Conservation (phyloP, 1,140 invertebrate species). For the Hyposmocoma kahamanoa region DNA sequence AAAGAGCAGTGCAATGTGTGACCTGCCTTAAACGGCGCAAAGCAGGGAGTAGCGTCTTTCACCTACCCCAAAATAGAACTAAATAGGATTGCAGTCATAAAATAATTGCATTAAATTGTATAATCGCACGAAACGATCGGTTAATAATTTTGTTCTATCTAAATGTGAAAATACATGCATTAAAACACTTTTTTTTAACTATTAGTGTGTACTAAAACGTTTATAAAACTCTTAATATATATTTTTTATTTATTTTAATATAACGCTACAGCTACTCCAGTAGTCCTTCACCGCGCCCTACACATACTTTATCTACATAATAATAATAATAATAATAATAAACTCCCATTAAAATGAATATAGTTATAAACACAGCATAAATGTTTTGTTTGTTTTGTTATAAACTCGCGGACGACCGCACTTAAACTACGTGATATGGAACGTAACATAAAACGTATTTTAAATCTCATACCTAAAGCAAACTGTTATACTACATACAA, state of each 20-base stretch:
- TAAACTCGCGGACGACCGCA: constrained; percentile 12
- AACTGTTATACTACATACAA: constrained; percentile 25
- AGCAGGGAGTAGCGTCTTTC: too few species aligned
- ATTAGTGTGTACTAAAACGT: constrained; percentile 48
- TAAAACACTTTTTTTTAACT: constrained; percentile 36
- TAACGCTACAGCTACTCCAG: constrained; percentile 45
- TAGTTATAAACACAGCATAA: constrained; percentile 51
- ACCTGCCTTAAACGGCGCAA: too few species aligned
- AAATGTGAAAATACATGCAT: constrained; percentile 46
- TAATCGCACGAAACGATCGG: constrained; percentile 5
- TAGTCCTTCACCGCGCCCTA: constrained; percentile 52
- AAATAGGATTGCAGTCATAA: too few species aligned
- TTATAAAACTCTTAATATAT: constrained; percentile 42
- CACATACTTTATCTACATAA: constrained; percentile 38
- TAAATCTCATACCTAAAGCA: constrained; percentile 40
- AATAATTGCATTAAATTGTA: constrained; percentile 28
- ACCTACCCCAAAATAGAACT: too few species aligned
- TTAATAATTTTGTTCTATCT: constrained; percentile 50
- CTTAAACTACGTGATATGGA: constrained; percentile 53
- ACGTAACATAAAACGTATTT: constrained; percentile 33
- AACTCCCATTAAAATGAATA: constrained; percentile 44
- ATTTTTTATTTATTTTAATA: constrained; percentile 43
- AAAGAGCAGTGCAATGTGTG: too few species aligned
- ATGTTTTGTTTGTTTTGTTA: constrained; percentile 34
- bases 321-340: too few species aligned